These are phyloP conservation scores for Crax fasciolata DNA, from an alignment of 2,797 vertebrate genomes.

Conservation along the genomic window DNA sequence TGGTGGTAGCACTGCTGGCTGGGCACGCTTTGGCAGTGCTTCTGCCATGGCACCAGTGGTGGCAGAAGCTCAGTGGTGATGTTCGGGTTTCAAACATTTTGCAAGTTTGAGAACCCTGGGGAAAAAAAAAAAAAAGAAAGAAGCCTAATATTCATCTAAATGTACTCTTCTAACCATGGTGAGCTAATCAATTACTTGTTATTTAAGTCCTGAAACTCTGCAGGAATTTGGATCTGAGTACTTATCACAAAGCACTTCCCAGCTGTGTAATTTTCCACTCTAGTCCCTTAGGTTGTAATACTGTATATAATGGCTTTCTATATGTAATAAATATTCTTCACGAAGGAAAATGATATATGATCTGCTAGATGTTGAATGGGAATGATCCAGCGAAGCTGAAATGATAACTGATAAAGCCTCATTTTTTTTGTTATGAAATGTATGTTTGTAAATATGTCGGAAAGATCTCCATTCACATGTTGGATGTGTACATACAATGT, in stretches of 20 bases:
- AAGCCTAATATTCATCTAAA: not conserved
- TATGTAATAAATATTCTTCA: conserved; percentile 9
- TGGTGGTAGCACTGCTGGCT: not conserved
- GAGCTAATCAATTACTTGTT: not conserved
- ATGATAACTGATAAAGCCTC: not conserved
- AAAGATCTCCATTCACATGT: not conserved
- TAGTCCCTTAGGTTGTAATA: not conserved
- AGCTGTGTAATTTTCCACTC: conserved; percentile 1
- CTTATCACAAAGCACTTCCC: not conserved
- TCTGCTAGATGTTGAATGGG: conserved; percentile 16
- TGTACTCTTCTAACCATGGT: not conserved
- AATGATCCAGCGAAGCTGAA: not conserved
- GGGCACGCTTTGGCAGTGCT: not conserved
- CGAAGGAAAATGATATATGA: not conserved
- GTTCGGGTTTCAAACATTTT: not conserved
- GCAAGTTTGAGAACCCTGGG: not conserved
- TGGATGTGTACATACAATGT: not conserved
- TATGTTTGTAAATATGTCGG: not conserved
- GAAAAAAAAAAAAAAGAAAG: not conserved
- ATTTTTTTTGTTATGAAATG: not conserved
- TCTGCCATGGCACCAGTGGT: not conserved
- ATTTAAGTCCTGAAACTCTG: not conserved
- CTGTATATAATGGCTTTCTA: not conserved
- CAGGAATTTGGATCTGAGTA: not conserved
- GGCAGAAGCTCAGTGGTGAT: not conserved